Evolutionary conservation across 2,888 invertebrate species (phyloP).

Genomic region (Mesochorus sp.): DNA sequence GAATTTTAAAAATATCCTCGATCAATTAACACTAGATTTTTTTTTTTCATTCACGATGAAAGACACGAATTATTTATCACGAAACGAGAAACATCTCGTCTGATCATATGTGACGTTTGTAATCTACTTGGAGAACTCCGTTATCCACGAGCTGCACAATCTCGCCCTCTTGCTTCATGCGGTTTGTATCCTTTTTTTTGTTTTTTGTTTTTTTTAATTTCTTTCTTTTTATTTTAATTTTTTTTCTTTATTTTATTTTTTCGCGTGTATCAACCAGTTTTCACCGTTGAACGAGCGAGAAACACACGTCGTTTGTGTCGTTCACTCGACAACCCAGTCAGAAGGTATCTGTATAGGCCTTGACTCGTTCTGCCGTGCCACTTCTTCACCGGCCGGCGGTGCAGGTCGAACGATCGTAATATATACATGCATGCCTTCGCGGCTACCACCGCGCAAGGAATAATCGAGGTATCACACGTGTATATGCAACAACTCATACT

Average conservation of each 20-base stretch:
- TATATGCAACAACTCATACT: too few relatives aligned
- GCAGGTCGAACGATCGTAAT: conserved; percentile 18
- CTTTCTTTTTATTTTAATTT: conserved; percentile 21
- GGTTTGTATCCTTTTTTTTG: conserved; percentile 13
- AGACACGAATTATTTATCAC: too few relatives aligned
- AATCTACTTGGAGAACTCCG: conserved; percentile 9
- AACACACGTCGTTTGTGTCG: conserved; percentile 46
- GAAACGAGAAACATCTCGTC: not conserved
- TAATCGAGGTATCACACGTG: too few relatives aligned
- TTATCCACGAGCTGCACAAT: conserved; percentile 20
- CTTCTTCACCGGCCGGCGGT: conserved; percentile 51
- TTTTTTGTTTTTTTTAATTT: conserved; percentile 20
- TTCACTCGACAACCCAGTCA: not conserved
- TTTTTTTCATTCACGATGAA: too few relatives aligned
- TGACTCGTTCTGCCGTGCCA: conserved; percentile 62
- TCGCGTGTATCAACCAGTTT: conserved; percentile 63
- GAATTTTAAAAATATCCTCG: too few relatives aligned
- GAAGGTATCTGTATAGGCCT: conserved; percentile 51
- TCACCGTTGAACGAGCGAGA: conserved; percentile 54
- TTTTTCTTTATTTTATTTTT: conserved; percentile 34
- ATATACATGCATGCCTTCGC: not conserved
- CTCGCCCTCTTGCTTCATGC: conserved; percentile 11
- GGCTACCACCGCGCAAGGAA: not conserved
- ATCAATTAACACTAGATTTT: too few relatives aligned
- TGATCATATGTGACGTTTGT: conserved; percentile 16